Evolutionary conservation across 1,140 invertebrate genomes (phyloP).

Genomic region (Pseudomyrmex sp.): DNA sequence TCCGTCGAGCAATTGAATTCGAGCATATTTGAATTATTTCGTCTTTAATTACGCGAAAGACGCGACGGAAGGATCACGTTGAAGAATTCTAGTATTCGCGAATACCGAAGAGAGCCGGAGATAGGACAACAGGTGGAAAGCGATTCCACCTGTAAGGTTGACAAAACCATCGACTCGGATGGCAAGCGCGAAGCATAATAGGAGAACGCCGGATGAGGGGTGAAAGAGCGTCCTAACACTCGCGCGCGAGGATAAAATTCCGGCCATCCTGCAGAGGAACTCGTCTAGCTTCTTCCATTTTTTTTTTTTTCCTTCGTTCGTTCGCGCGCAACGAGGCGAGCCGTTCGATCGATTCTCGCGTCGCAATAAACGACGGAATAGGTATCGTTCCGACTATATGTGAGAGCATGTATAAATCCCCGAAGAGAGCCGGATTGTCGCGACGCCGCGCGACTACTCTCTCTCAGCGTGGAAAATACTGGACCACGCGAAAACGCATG

Average conservation of each 20-base stretch:
- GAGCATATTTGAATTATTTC: constrained; percentile 12
- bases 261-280: not conserved
- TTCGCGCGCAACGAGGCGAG: not conserved
- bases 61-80: not conserved
- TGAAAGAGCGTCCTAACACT: no score
- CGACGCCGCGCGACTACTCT: constrained; percentile 26
- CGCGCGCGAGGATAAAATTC: constrained; percentile 41
- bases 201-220: not conserved
- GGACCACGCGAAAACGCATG: constrained; percentile 44
- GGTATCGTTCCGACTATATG: constrained; percentile 19
- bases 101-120: not conserved
- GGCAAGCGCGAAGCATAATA: constrained; percentile 37
- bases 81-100: not conserved
- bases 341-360: constrained; percentile 56
- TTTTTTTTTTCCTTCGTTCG: not conserved
- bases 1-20: not conserved
- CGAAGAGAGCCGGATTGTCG: constrained; percentile 32
- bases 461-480: constrained; percentile 13
- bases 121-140: constrained; percentile 58
- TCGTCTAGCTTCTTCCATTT: not conserved
- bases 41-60: constrained; percentile 33
- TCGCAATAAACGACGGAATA: constrained; percentile 44
- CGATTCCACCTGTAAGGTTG: constrained; percentile 45
- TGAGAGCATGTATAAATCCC: constrained; percentile 43
- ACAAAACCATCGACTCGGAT: constrained; percentile 45